Conservation (phyloP, 2,888 invertebrate genomes). For the Drosophila cracens region DNA sequence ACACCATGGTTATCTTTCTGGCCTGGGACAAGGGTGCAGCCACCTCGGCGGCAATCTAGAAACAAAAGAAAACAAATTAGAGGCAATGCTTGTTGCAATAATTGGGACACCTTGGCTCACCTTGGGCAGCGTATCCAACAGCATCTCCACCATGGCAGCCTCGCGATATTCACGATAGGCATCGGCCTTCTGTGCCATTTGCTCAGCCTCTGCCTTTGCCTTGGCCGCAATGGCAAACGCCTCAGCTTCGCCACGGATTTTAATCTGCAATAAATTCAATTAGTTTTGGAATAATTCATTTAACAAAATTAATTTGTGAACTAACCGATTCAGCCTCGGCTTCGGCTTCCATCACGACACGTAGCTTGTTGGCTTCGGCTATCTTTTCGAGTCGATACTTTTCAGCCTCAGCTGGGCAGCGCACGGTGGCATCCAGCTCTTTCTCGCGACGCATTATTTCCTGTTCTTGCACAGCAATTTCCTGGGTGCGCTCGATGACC, state of each 20-base stretch:
- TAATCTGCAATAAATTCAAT: slow-evolving; percentile 84
- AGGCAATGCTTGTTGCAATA: background rate
- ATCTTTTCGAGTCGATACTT: slow-evolving; percentile 95
- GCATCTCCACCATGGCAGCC: slow-evolving; percentile 98
- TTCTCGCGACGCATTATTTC: slow-evolving; percentile 96
- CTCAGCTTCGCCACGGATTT: slow-evolving; percentile 94
- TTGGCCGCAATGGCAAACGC: slow-evolving; percentile 97
- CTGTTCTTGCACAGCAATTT: slow-evolving; percentile 97
- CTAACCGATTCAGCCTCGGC: slow-evolving; percentile 95
- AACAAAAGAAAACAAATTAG: slow-evolving; percentile 1
- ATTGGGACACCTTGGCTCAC: slow-evolving; percentile 85
- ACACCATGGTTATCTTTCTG: slow-evolving; percentile 98
- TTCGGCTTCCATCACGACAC: slow-evolving; percentile 96
- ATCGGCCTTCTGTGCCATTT: slow-evolving; percentile 98
- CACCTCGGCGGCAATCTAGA: slow-evolving; percentile 97
- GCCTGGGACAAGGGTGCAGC: slow-evolving; percentile 97
- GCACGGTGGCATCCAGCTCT: slow-evolving; percentile 96
- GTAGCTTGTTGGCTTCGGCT: slow-evolving; percentile 95
- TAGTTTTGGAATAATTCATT: background rate
- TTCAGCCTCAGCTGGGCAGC: slow-evolving; percentile 98
- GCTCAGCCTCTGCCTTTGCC: slow-evolving; percentile 97
- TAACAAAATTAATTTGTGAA: slow-evolving; percentile 12
- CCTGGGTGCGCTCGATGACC: slow-evolving; percentile 95
- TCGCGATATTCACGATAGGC: slow-evolving; percentile 98
- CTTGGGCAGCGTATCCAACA: slow-evolving; percentile 97